Conservation (phyloP, 1,140 invertebrate species). For the Leptinotarsa undecemlineata region DNA sequence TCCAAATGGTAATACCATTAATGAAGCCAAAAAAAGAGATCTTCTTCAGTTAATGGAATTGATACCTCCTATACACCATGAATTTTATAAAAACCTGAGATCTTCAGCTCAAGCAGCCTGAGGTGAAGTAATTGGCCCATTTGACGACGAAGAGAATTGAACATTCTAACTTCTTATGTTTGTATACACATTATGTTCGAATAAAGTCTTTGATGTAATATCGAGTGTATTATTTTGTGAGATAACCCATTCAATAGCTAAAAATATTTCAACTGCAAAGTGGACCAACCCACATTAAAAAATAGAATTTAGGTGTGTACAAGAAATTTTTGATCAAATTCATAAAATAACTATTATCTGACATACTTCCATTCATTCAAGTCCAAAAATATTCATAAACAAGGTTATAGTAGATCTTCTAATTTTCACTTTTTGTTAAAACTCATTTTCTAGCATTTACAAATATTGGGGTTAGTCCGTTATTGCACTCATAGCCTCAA, state of each 20-base stretch:
- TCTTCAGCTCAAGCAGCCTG: constrained; percentile 6
- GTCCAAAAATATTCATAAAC: not conserved
- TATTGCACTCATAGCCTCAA: too few species aligned
- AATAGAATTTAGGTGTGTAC: constrained; percentile 5
- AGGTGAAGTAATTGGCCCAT: not conserved
- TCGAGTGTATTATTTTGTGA: not conserved
- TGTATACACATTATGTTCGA: not conserved
- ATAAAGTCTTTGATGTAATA: constrained; percentile 2
- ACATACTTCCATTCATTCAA: not conserved
- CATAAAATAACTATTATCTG: not conserved
- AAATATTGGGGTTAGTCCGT: too few species aligned
- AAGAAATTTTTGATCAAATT: not conserved
- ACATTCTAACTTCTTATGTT: not conserved
- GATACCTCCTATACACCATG: constrained; percentile 21
- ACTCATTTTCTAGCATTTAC: too few species aligned
- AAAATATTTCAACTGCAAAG: not conserved
- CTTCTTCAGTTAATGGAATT: constrained; percentile 24
- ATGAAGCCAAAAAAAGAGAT: constrained; percentile 7
- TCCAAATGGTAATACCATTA: constrained; percentile 15
- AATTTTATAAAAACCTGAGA: constrained; percentile 22
- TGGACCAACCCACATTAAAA: constrained; percentile 1
- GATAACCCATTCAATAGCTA: not conserved
- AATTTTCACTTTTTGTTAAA: too few species aligned
- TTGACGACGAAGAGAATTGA: not conserved
- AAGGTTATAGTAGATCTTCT: not conserved